Conservation (phyloP, 2,113 vertebrate species). For the Isurus oxyrinchus region DNA sequence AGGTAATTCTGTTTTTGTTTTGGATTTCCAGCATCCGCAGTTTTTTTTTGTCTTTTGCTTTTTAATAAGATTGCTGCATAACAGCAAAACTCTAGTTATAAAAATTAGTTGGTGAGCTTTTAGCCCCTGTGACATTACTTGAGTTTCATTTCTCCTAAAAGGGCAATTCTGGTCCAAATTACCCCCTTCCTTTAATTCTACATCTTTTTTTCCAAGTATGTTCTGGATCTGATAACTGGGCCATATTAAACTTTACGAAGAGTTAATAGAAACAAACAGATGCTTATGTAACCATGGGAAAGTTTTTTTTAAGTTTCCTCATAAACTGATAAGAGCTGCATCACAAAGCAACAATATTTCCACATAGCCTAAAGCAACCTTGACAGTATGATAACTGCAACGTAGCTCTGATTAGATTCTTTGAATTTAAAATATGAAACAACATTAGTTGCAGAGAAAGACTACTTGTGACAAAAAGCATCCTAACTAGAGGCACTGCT, state of each 20-base stretch:
- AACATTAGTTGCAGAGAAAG: background rate
- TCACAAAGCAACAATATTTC: slow-evolving; percentile 3
- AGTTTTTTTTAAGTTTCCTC: background rate
- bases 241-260: background rate
- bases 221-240: background rate
- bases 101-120: background rate
- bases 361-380: background rate
- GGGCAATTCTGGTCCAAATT: background rate
- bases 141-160: background rate
- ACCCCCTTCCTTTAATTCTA: background rate
- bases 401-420: background rate
- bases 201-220: background rate
- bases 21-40: too few relatives aligned
- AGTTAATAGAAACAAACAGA: background rate
- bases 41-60: too few relatives aligned
- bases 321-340: background rate
- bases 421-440: background rate
- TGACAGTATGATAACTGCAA: background rate
- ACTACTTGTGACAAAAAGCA: background rate
- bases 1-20: too few relatives aligned
- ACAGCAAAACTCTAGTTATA: background rate
- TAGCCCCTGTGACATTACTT: background rate
- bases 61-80: background rate
- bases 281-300: background rate
- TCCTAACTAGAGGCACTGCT: background rate